Evolutionary conservation across 2,797 vertebrate genomes (phyloP), one percentile per base, ranked within the genome.

Genomic region (Helostoma temminkii): DNA sequence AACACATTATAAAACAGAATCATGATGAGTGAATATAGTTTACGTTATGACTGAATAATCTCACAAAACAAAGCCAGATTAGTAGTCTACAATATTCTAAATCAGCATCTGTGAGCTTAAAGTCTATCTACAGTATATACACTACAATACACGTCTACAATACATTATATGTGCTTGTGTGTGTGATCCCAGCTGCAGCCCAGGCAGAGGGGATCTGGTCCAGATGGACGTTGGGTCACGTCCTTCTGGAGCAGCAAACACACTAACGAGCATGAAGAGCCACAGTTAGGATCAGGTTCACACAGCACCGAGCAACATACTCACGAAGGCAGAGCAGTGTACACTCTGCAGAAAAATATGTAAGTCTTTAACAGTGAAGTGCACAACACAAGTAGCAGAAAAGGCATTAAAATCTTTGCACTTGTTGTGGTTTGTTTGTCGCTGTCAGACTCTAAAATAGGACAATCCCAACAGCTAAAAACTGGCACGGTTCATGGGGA

Each of bases 221-320:
- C 78, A 64, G 60, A 60, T 68, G 66, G 75, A 71, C 58, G 41
- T 21, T 62, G 62, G 66, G 66, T 79, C 59, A 26, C 48, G 48
- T 78, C 71, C 53, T 43, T 50, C 45, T 25, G 49, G 48, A 73
- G 62, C 47, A 30, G 48, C 58, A 32, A 58, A 67, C 30, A 34
- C 56, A 12, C 47, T 53, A 48, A 78, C n/a, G 18, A 76, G 69
- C 72, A 28, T 22, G 25, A 76, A 42, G 65, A 41, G 43, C 28
- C 37, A 43, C 50, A 47, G 76, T 62, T 48, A 1, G 56, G 66
- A 76, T 79, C 68, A 49, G 41, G 52, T 67, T 79, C 26, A 50
- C 16, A 0, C 9, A 53, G 41, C 16, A 8, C 14, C 0, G 14
- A 61, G 30, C 42, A 5, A 11, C 8, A 1, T 11, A 36, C 24